phyloP scores from a whole-genome alignment of 2,888 invertebrate genomes.

The Mechanitis messenoides region DNA sequence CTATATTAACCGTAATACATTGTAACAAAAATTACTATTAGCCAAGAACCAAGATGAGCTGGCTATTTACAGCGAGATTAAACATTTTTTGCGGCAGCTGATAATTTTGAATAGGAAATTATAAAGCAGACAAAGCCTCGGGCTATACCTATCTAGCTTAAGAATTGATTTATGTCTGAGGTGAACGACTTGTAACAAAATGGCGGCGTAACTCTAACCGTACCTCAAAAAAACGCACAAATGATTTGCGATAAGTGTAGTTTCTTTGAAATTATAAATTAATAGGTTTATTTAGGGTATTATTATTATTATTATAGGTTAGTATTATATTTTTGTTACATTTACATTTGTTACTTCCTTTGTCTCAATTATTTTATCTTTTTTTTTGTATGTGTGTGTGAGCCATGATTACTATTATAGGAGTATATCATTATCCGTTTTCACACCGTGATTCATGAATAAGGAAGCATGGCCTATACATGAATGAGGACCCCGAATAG shows the following conservation, averaged over 20 bases:
- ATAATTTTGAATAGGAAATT: conserved; percentile 20
- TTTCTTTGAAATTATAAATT: conserved; percentile 14
- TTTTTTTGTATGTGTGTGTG: too few species aligned
- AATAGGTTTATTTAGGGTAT: background rate
- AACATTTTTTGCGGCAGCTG: conserved; percentile 16
- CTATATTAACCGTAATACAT: background rate
- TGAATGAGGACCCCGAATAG: too few species aligned
- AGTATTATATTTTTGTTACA: background rate
- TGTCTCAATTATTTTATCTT: too few species aligned
- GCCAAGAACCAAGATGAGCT: background rate
- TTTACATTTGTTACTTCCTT: too few species aligned
- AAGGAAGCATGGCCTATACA: too few species aligned
- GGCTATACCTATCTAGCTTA: conserved; percentile 26
- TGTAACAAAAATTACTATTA: background rate
- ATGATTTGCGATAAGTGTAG: conserved; percentile 30
- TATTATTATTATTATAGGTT: conserved; percentile 2
- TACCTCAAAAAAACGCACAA: conserved; percentile 24
- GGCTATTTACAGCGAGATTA: conserved; percentile 15
- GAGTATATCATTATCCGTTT: too few species aligned
- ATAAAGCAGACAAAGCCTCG: conserved; percentile 27
- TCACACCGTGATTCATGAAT: too few species aligned
- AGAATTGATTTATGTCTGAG: conserved; percentile 37
- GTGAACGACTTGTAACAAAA: conserved; percentile 39
- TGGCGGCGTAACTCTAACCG: conserved; percentile 35
- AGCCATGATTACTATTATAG: too few species aligned